phyloP scores from a whole-genome alignment of 2,888 invertebrate genomes.

The Scaptomyza cyrtandrae region DNA sequence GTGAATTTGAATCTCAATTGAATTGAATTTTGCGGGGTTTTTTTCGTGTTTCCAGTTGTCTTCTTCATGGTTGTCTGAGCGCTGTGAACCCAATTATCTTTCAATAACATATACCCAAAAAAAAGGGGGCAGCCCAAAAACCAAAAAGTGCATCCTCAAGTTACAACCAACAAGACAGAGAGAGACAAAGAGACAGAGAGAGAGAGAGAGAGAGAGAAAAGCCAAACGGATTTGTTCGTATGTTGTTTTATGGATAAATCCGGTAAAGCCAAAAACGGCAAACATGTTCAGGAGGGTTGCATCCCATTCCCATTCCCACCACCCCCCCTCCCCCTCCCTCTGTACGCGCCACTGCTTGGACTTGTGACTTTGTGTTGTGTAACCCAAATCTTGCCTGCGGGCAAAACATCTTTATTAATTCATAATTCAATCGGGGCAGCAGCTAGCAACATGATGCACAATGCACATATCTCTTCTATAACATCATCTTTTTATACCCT shows the following conservation, averaged over 20 bases:
- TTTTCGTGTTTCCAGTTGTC: neutral
- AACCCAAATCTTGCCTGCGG: constrained; percentile 84
- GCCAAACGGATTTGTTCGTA: constrained; percentile 36
- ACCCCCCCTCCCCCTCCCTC: neutral
- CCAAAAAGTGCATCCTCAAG: constrained; percentile 81
- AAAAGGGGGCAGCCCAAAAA: constrained; percentile 73
- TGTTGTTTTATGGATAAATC: constrained; percentile 71
- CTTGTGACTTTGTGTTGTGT: constrained; percentile 64
- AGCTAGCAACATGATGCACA: constrained; percentile 24
- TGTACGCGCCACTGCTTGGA: neutral
- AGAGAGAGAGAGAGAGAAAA: constrained; percentile 40
- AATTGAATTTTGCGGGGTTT: constrained; percentile 60
- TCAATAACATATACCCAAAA: constrained; percentile 64
- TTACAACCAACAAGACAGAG: constrained; percentile 64
- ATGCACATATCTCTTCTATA: constrained; percentile 9
- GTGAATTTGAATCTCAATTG: constrained; percentile 82
- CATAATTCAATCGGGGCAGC: constrained; percentile 83
- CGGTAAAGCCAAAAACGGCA: constrained; percentile 81
- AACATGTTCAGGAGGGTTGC: constrained; percentile 51
- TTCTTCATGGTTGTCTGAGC: constrained; percentile 79
- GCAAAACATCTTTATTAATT: constrained; percentile 84
- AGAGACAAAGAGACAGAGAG: constrained; percentile 36
- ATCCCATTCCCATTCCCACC: neutral
- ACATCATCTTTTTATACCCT: no score
- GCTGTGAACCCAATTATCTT: constrained; percentile 83